A percentile compares a stretch with the other conserved stretches of the same genome.
These are phyloP conservation scores for Conopomorpha cramerella DNA, from an alignment of 1,140 invertebrate species.

Conservation along the genomic window DNA sequence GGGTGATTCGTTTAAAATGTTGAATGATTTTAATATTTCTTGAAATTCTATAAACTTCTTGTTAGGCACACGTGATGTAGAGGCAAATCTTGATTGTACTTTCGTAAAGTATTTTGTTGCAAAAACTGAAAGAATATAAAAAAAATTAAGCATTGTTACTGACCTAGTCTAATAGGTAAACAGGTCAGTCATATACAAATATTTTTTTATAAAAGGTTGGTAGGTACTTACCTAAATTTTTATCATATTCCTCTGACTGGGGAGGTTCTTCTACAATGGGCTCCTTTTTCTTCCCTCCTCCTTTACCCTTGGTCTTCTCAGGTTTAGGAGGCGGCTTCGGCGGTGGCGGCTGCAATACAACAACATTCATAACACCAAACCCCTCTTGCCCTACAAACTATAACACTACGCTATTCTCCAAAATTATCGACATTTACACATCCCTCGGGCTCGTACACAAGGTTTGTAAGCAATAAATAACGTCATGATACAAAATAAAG, in stretches of 20 bases:
- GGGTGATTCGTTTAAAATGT: constrained; percentile 60
- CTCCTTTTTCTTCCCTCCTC: constrained; percentile 19
- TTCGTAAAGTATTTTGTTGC: constrained; percentile 48
- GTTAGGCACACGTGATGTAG: constrained; percentile 20
- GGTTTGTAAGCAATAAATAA: neutral
- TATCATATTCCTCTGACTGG: constrained; percentile 17
- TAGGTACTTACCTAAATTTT: constrained; percentile 14
- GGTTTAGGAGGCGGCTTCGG: constrained; percentile 14
- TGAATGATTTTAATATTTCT: constrained; percentile 65
- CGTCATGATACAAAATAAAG: neutral
- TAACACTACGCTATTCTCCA: neutral
- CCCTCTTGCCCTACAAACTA: neutral
- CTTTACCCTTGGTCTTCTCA: constrained; percentile 15
- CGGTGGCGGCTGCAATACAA: neutral
- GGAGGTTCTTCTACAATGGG: constrained; percentile 13
- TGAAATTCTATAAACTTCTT: constrained; percentile 64
- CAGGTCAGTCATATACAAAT: neutral
- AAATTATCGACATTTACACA: neutral
- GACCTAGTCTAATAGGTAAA: neutral
- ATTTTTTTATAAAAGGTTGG: no score
- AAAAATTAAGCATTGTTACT: neutral
- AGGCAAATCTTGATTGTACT: constrained; percentile 43
- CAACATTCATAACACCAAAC: neutral
- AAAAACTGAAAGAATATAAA: constrained; percentile 30
- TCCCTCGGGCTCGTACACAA: neutral